A percentile compares a stretch with the other conserved stretches of the same genome.
phyloP scores from a whole-genome alignment of 2,888 invertebrate species.

The Drosophila picticornis region DNA sequence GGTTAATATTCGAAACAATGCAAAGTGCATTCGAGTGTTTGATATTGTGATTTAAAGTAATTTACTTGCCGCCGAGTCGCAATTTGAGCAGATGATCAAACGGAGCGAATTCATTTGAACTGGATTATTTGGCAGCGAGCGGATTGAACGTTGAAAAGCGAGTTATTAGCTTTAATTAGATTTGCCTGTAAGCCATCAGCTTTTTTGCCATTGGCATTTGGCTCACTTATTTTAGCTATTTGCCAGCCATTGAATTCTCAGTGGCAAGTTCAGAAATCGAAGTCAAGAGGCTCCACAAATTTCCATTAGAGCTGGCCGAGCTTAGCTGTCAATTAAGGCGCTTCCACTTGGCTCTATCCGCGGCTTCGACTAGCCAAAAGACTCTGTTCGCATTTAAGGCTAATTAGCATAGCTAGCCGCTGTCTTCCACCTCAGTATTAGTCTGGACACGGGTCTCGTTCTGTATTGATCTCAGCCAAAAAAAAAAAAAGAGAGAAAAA shows the following conservation, averaged over 20 bases:
- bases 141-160: slow-evolving; percentile 8
- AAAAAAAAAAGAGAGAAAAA: slow-evolving; percentile 14
- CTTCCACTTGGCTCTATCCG: slow-evolving; percentile 21
- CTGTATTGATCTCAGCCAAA: slow-evolving; percentile 6
- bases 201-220: slow-evolving; percentile 46
- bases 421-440: slow-evolving; percentile 5
- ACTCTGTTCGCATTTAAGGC: slow-evolving; percentile 33
- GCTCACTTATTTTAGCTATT: slow-evolving; percentile 49
- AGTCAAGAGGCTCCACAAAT: slow-evolving; percentile 11
- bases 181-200: slow-evolving; percentile 60
- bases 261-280: slow-evolving; percentile 18
- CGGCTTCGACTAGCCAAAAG: slow-evolving; percentile 25
- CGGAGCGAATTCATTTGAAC: slow-evolving; percentile 14
- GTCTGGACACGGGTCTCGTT: neutral
- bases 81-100: slow-evolving; percentile 4
- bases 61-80: slow-evolving; percentile 1
- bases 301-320: slow-evolving; percentile 36
- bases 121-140: slow-evolving; percentile 33
- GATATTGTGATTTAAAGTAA: slow-evolving; percentile 2
- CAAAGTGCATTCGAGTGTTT: slow-evolving; percentile 4
- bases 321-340: slow-evolving; percentile 56
- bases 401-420: slow-evolving; percentile 57
- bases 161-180: slow-evolving; percentile 61
- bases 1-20: neutral
- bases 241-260: slow-evolving; percentile 28